Percentiles rank a stretch among this genome's conserved stretches.
Evolutionary conservation across 2,888 invertebrate species (phyloP).

Genomic region (Xestia xanthographa): DNA sequence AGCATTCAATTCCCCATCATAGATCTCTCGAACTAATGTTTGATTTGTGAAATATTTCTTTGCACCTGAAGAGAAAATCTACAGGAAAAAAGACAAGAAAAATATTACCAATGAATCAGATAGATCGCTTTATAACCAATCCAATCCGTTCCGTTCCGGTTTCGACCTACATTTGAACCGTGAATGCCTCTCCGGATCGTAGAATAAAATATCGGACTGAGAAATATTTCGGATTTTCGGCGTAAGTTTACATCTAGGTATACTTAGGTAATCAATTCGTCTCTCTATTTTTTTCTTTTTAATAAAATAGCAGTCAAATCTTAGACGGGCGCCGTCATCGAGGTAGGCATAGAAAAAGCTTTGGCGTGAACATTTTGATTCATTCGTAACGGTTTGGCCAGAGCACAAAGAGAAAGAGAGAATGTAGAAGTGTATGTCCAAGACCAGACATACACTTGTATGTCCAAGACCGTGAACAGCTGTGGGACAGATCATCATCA

Average conservation of each 20-base stretch:
- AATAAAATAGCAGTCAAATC: not conserved
- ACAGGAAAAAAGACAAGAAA: slow-evolving; percentile 1
- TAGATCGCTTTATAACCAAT: slow-evolving; percentile 19
- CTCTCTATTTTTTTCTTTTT: not conserved
- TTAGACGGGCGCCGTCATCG: not conserved
- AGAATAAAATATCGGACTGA: slow-evolving; percentile 16
- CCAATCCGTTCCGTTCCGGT: slow-evolving; percentile 22
- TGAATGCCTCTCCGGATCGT: slow-evolving; percentile 5
- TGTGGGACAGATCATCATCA: not conserved
- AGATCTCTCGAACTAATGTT: not conserved
- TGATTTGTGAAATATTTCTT: not conserved
- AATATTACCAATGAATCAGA: slow-evolving; percentile 15
- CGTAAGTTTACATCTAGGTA: not conserved
- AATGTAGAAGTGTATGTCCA: not conserved
- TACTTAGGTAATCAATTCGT: not conserved
- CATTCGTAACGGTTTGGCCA: not conserved
- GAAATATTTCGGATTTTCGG: slow-evolving; percentile 22
- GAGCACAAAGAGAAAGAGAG: not conserved
- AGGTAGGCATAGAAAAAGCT: not conserved
- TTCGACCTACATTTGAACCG: slow-evolving; percentile 26
- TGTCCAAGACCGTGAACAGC: not conserved
- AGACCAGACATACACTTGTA: not conserved
- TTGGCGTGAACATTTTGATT: not conserved
- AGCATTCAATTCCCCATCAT: not conserved
- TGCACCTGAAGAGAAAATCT: not conserved